Conservation (phyloP, 2,113 vertebrate genomes). For the Phoenicopterus ruber region DNA sequence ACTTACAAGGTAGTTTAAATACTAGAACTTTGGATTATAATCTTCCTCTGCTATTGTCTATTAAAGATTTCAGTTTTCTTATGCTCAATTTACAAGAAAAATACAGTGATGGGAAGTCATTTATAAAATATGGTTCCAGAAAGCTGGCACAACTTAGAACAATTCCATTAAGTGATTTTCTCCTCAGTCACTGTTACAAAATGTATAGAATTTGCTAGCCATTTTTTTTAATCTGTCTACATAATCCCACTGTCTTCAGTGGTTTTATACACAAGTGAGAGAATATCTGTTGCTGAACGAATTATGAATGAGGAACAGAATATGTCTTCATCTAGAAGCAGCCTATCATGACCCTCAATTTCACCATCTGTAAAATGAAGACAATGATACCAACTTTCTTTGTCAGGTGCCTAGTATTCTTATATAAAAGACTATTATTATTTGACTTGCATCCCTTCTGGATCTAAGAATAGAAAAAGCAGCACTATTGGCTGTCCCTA, state of each 20-base stretch:
- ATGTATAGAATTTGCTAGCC: background rate
- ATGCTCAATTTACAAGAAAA: background rate
- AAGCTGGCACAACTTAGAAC: background rate
- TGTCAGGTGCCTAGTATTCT: background rate
- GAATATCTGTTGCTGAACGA: background rate
- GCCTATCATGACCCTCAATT: background rate
- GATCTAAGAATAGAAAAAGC: background rate
- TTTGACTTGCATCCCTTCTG: background rate
- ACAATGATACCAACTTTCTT: background rate
- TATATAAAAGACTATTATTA: background rate
- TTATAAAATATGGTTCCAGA: background rate
- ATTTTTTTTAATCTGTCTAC: background rate
- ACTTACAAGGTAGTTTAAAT: conserved; percentile 1
- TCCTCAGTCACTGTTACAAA: background rate
- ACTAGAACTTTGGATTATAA: background rate
- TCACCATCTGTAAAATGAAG: background rate
- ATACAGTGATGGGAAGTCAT: background rate
- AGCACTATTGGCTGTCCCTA: background rate
- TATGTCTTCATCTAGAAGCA: background rate
- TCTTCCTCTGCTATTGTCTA: background rate
- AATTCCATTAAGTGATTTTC: background rate
- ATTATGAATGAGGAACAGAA: background rate
- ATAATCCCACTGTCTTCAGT: background rate
- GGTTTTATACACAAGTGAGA: background rate
- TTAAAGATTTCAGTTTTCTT: background rate